phyloP scores from a whole-genome alignment of 1,140 invertebrate species.

The Condylostylus longicornis region DNA sequence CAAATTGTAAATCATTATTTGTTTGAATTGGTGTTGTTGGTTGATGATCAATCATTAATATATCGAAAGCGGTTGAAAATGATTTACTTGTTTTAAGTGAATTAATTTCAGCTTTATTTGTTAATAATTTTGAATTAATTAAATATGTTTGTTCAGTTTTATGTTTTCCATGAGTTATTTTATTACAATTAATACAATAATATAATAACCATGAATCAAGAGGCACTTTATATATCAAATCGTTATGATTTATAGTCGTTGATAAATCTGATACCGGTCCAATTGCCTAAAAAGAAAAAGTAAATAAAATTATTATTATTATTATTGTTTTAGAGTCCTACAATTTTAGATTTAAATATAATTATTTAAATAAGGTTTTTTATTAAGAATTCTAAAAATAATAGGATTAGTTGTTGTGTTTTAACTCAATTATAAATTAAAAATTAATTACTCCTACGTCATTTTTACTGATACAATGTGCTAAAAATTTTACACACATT shows the following conservation, averaged over 20 bases:
- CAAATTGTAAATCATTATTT: too few relatives aligned
- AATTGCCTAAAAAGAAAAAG: conserved; percentile 15
- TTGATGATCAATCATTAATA: conserved; percentile 19
- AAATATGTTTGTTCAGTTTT: conserved; percentile 14
- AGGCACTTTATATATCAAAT: conserved; percentile 16
- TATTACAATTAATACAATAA: conserved; percentile 23
- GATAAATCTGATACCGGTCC: conserved; percentile 22
- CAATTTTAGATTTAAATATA: too few relatives aligned
- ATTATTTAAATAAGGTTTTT: too few relatives aligned
- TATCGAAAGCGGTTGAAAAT: conserved; percentile 20
- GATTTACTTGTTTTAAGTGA: conserved; percentile 14
- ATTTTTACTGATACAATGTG: too few relatives aligned
- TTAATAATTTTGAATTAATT: conserved; percentile 19
- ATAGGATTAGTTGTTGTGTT: too few relatives aligned
- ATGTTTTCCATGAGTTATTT: conserved; percentile 20
- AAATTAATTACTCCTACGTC: too few relatives aligned
- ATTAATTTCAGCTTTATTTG: conserved; percentile 17
- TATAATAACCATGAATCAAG: conserved; percentile 21
- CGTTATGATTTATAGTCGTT: conserved; percentile 13
- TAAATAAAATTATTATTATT: too few relatives aligned
- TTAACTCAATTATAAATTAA: too few relatives aligned
- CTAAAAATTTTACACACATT: too few relatives aligned
- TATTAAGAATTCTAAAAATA: too few relatives aligned
- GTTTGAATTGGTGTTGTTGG: not conserved
- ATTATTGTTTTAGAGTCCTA: too few relatives aligned